phyloP scores from a whole-genome alignment of 2,113 vertebrate species.

The Heptranchias perlo region DNA sequence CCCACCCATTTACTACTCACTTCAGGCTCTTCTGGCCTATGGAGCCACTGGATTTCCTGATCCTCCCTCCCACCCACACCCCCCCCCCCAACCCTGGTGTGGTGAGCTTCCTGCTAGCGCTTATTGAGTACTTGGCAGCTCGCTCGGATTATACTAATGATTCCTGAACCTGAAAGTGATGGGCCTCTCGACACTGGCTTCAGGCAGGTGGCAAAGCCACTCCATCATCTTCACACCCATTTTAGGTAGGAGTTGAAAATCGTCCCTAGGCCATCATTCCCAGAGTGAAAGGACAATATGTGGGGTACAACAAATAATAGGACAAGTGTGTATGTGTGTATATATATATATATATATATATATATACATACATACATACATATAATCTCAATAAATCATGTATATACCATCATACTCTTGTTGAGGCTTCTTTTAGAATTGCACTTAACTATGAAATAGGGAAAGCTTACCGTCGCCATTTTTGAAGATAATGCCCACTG shows the following conservation, averaged over 20 bases:
- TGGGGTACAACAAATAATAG: no score
- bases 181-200: neutral
- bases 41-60: neutral
- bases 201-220: neutral
- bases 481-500: constrained; percentile 92
- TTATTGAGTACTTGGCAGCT: neutral
- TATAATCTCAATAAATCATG: neutral
- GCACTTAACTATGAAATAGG: neutral
- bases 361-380: neutral
- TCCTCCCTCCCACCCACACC: no score
- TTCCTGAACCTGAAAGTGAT: neutral
- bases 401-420: neutral
- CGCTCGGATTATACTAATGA: neutral
- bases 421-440: neutral
- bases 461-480: constrained; percentile 83
- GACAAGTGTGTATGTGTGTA: no score
- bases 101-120: neutral
- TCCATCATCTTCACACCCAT: neutral
- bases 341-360: no score
- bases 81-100: no score
- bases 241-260: neutral
- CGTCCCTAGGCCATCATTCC: neutral
- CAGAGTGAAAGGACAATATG: neutral
- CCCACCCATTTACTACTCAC: neutral
- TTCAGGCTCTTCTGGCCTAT: neutral